These are phyloP conservation scores for Zygogramma bicolorata DNA, from an alignment of 2,888 invertebrate genomes.

Conservation along the genomic window DNA sequence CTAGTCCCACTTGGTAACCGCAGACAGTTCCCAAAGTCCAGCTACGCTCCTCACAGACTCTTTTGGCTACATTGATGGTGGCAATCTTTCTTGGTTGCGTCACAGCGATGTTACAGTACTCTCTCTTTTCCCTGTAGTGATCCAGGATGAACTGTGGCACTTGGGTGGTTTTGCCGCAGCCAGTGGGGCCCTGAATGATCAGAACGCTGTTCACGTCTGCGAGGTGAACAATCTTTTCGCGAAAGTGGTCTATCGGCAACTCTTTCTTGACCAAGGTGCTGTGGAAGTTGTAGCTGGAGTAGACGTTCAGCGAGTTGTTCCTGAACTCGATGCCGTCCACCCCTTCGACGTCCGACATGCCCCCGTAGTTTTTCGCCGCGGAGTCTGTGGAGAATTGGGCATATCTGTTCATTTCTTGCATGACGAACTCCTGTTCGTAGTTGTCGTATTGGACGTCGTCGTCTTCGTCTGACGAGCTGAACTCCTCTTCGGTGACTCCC, in stretches of 20 bases:
- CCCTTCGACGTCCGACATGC: slow-evolving; percentile 46
- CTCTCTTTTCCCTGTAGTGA: slow-evolving; percentile 73
- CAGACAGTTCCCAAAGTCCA: slow-evolving; percentile 88
- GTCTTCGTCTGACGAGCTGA: slow-evolving; percentile 66
- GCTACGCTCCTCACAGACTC: slow-evolving; percentile 85
- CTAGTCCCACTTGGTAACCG: slow-evolving; percentile 89
- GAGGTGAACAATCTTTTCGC: slow-evolving; percentile 74
- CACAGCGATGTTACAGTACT: slow-evolving; percentile 87
- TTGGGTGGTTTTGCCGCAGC: slow-evolving; percentile 92
- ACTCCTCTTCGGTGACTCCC: slow-evolving; percentile 39
- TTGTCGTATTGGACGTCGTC: slow-evolving; percentile 38
- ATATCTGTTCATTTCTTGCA: slow-evolving; percentile 56
- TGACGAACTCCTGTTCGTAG: slow-evolving; percentile 57
- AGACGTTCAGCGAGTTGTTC: slow-evolving; percentile 48
- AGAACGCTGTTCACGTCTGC: slow-evolving; percentile 80
- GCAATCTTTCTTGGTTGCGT: slow-evolving; percentile 96
- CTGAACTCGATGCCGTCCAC: slow-evolving; percentile 39
- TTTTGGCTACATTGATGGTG: slow-evolving; percentile 87
- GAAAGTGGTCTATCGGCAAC: slow-evolving; percentile 56
- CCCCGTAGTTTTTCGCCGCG: slow-evolving; percentile 25
- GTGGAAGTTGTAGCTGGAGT: slow-evolving; percentile 51
- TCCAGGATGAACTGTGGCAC: slow-evolving; percentile 92
- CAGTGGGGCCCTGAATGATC: slow-evolving; percentile 92
- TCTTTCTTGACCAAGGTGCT: slow-evolving; percentile 48
- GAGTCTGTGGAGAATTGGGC: slow-evolving; percentile 30